Conservation (phyloP, 2,113 vertebrate species). For the Maccullochella peelii region DNA sequence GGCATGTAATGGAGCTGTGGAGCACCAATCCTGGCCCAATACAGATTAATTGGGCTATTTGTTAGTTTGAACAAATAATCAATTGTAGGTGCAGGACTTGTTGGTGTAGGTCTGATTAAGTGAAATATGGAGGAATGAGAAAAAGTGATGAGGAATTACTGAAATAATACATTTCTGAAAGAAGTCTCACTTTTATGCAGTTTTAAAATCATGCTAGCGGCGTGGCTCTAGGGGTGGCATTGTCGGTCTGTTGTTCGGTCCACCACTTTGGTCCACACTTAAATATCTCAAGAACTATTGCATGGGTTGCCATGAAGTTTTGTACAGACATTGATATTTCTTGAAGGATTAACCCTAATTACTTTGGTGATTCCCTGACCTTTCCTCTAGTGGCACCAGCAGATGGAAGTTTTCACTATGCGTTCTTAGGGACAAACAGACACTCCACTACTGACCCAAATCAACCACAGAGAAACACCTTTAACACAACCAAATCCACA, state of each 20-base stretch:
- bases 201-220: not conserved
- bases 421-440: too few species aligned
- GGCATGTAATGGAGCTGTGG: conserved; percentile 42
- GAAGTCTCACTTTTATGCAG: too few species aligned
- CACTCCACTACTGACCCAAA: too few species aligned
- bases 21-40: conserved; percentile 9
- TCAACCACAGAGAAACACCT: too few species aligned
- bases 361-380: not conserved
- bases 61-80: conserved; percentile 72
- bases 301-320: not conserved
- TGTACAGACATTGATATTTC: not conserved
- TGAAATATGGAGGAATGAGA: conserved; percentile 17
- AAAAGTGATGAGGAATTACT: not conserved
- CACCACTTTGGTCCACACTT: not conserved
- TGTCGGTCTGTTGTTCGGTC: not conserved
- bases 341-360: not conserved
- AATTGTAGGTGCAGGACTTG: too few species aligned
- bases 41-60: conserved; percentile 72
- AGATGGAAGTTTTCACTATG: not conserved
- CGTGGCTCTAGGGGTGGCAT: not conserved
- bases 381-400: not conserved
- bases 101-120: conserved; percentile 52
- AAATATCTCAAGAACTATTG: not conserved
- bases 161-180: not conserved
- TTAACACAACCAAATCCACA: too few species aligned